Base-by-base conservation (phyloP, 2,888 invertebrate species). In the Cryptus viduatorius region DNA sequence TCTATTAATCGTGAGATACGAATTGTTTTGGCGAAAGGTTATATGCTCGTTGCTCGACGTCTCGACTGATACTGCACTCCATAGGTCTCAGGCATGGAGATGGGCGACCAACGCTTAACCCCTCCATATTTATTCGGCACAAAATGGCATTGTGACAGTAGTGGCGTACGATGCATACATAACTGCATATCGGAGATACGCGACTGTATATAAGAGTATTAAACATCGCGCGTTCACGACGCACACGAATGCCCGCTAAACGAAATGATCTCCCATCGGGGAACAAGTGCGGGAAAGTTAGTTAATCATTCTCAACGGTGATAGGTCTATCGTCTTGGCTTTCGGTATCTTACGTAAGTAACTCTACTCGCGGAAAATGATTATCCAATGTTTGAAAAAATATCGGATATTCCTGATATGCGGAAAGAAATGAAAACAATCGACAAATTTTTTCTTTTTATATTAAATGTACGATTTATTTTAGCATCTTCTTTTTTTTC, bases 391-490 rank as follows among this genome's bases (percentile, higher is more conserved):
- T 1, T 12, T 19, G 3, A 19, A 24, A 12, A 12, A 19, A 24
- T 4, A 10, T 12, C 4, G 56, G 10, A 24, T 56, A 19, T 19
- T 24, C 12, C 8, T 19, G 56, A 56, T 5, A 56, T 24, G 16
- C 37, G 37, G 37, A 24, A 4, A 53, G 19, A 53, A 24, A 56
- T 1, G 8, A 19, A 24, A 24, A 24, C 12, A 10, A 56, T 56
- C n/a, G 1, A 10, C n/a, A 12, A 8, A 0, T 56, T 19, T 56
- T 24, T 12, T 44, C 0, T 61, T 85, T 86, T 91, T 92, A 89
- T 93, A 93, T 93, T 93, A 93, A 93, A 93, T 92, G 92, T 93
- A 92, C 91, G 92, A 93, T 93, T 93, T 92, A 92, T 93, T 90
- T 93, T 91, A 91, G 87, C 75, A 85, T 86, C 78, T 82, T 81